A percentile compares a stretch with the other conserved stretches of the same genome.
These are phyloP conservation scores for Rhagologus leucostigma DNA, from an alignment of 2,113 vertebrate genomes.

Conservation along the genomic window DNA sequence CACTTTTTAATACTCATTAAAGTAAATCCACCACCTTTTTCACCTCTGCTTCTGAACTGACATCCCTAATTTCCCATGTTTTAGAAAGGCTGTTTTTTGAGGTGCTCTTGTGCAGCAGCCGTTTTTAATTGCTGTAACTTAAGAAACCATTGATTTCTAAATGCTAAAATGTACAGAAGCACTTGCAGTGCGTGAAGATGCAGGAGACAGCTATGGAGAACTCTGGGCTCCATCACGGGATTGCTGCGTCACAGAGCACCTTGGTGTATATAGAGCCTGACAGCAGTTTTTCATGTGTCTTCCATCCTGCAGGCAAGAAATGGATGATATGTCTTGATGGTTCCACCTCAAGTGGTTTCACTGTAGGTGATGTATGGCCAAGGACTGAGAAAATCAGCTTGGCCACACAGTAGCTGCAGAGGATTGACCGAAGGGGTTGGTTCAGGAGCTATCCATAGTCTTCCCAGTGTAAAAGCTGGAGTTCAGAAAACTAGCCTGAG, in stretches of 20 bases:
- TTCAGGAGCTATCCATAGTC: background rate
- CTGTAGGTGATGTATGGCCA: background rate
- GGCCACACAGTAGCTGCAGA: background rate
- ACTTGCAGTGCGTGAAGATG: background rate
- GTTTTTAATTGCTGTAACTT: background rate
- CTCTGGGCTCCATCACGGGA: background rate
- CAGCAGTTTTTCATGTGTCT: background rate
- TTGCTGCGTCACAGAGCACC: background rate
- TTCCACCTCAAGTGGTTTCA: background rate
- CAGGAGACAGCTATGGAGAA: background rate
- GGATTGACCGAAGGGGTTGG: background rate
- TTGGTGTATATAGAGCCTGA: background rate
- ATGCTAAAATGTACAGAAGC: background rate
- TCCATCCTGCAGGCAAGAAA: background rate
- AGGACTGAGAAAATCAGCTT: background rate
- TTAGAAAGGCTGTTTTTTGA: background rate
- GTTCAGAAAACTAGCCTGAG: background rate
- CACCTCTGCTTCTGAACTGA: background rate
- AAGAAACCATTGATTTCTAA: background rate
- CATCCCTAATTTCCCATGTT: background rate
- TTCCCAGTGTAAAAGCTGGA: background rate
- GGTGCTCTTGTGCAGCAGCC: background rate
- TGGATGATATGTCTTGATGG: background rate
- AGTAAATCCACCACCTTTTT: background rate
- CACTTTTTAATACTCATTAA: background rate